Conservation (phyloP, 2,888 invertebrate species). For the Tetragnatha montana region DNA sequence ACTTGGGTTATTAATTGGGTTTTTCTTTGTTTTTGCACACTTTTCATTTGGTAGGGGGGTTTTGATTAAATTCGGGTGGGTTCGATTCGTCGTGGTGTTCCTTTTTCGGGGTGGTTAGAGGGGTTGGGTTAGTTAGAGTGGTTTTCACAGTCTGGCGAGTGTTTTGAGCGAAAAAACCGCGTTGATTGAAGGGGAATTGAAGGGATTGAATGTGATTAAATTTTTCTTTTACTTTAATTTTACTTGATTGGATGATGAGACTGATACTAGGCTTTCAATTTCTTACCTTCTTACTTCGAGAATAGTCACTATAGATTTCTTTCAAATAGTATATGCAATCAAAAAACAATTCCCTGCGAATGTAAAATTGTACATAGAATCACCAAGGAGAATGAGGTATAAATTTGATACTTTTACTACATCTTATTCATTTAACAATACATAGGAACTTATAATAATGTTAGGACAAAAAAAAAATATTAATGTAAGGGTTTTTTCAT, state of each 20-base stretch:
- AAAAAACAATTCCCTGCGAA: background rate
- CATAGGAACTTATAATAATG: too few relatives aligned
- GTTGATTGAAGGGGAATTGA: conserved; percentile 2
- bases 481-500: too few relatives aligned
- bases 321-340: background rate
- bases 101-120: background rate
- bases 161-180: background rate
- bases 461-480: too few relatives aligned
- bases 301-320: background rate
- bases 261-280: conserved; percentile 1
- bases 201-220: background rate
- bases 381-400: too few relatives aligned
- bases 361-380: too few relatives aligned
- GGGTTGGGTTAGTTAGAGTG: background rate
- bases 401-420: too few relatives aligned
- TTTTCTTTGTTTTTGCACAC: background rate
- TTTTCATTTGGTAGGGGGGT: background rate
- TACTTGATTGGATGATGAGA: background rate
- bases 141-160: background rate
- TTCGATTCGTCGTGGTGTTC: background rate
- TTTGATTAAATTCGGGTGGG: background rate
- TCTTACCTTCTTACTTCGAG: background rate
- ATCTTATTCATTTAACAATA: too few relatives aligned
- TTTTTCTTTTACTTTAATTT: background rate
- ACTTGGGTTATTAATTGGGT: background rate